Percentiles rank a stretch among this genome's conserved stretches.
Evolutionary conservation across 2,797 vertebrate genomes (phyloP).

Genomic region (Aplochiton taeniatus): DNA sequence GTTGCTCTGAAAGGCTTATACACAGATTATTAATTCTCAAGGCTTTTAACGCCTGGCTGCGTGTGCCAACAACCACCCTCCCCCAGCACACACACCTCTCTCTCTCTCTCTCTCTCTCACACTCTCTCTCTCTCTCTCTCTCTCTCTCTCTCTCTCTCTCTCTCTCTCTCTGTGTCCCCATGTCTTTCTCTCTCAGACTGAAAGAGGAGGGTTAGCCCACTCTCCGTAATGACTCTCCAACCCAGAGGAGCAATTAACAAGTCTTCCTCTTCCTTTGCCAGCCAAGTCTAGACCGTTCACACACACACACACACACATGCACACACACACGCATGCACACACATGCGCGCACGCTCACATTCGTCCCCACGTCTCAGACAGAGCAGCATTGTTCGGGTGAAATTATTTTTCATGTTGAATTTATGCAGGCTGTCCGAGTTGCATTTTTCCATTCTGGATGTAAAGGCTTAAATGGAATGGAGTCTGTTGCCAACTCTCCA

Average conservation of each 20-base stretch:
- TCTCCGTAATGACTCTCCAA: conserved; percentile 33
- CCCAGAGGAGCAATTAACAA: conserved; percentile 46
- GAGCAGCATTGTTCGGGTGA: conserved; percentile 53
- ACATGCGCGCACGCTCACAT: too few species aligned
- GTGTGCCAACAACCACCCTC: not conserved
- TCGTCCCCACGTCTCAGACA: conserved; percentile 23
- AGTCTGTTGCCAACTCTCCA: conserved; percentile 57
- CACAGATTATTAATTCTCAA: not conserved
- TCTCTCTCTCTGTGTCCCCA: conserved; percentile 15
- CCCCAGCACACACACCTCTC: not conserved
- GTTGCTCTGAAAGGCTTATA: not conserved
- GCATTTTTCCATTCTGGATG: conserved; percentile 5
- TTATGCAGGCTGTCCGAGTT: conserved; percentile 32
- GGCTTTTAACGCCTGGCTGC: too few species aligned
- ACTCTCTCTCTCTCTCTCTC: conserved; percentile 1
- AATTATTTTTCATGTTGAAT: conserved; percentile 49
- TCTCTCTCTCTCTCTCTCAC: not conserved
- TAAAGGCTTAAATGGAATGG: conserved; percentile 40
- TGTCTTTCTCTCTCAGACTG: conserved; percentile 6
- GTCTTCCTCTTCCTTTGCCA: conserved; percentile 36
- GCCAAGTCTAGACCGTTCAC: conserved; percentile 37
- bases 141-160: conserved; percentile 13
- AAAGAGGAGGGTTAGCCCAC: conserved; percentile 28
- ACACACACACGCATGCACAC: not conserved
- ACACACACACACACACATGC: conserved; percentile 21